Conservation (phyloP, 2,888 invertebrate genomes). For the Neoaliturus tenellus region DNA sequence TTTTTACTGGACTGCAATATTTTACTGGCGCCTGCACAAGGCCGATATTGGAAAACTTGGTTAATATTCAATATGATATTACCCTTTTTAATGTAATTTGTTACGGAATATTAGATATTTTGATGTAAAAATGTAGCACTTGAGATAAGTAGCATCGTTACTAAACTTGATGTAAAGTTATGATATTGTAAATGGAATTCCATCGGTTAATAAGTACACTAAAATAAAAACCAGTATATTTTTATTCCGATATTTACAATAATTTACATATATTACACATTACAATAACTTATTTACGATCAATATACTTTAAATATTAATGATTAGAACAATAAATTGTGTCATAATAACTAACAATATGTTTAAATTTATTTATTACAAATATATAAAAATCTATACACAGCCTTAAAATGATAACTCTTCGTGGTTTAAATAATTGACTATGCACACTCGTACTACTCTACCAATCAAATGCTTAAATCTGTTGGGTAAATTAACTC, state of each 20-base stretch:
- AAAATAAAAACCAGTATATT: background rate
- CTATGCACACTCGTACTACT: too few species aligned
- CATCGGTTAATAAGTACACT: background rate
- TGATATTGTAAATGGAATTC: too few species aligned
- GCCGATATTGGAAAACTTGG: background rate
- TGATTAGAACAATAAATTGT: background rate
- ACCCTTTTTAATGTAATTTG: too few species aligned
- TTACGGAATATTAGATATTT: too few species aligned
- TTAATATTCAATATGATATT: background rate
- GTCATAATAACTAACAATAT: background rate
- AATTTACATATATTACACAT: constrained; percentile 28
- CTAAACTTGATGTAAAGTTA: too few species aligned
- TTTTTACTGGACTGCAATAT: background rate
- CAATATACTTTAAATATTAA: background rate
- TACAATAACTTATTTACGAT: background rate
- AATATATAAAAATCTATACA: constrained; percentile 51
- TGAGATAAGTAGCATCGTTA: too few species aligned
- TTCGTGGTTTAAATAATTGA: too few species aligned
- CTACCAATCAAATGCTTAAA: too few species aligned
- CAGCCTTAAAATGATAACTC: constrained; percentile 43
- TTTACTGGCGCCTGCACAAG: background rate
- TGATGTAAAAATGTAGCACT: too few species aligned
- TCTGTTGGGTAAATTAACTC: too few species aligned
- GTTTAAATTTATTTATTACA: background rate
- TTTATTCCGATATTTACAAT: constrained; percentile 16